Evolutionary conservation across 2,888 invertebrate species (phyloP), one percentile per base, ranked within the genome.

Genomic region (Drosophila prolongata): DNA sequence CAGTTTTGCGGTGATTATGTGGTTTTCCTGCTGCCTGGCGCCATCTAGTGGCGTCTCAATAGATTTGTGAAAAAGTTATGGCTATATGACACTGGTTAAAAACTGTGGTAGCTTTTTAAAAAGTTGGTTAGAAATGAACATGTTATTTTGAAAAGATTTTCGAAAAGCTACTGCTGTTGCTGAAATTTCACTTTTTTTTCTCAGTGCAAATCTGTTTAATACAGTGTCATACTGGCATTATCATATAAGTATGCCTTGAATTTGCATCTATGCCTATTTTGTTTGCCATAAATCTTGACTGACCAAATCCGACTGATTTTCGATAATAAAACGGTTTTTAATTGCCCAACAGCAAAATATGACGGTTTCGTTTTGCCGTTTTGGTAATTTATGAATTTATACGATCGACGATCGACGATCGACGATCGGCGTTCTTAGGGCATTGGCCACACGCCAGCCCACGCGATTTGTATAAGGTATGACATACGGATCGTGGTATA

Each of bases 361-460:
- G 75, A 73, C 61, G 58, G 59, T 44, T 64, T 47, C 47, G 52
- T 50, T 55, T 19, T 24, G 37, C 50, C 55, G 46, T 35, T 75
- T 72, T 66, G 40, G 60, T 49, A 47, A 53, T 71, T 70, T 62
- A 69, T 67, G 19, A 42, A 34, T 58, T 58, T 40, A 52, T 42
- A 16, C 5, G 60, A 44, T 53, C 19, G 11, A 3, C 49, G 16
- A 49, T 34, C 40, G 58, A 13, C 58, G 6, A 44, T 53, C 19
- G 11, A 3, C 49, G 16, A 49, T 34, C 40, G 58, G 14, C 58
- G 6, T 42, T 46, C 53, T 46, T 65, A 30, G 87, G 68, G 64
- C 87, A 87, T 84, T 84, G 81, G 87, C 70, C 85, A 84, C 77
- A 65, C 65, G 65, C 43, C 68, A 38, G 35, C 67, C 67, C 54